These are phyloP conservation scores for Crioceris asparagi DNA, from an alignment of 2,888 invertebrate genomes.

Conservation along the genomic window DNA sequence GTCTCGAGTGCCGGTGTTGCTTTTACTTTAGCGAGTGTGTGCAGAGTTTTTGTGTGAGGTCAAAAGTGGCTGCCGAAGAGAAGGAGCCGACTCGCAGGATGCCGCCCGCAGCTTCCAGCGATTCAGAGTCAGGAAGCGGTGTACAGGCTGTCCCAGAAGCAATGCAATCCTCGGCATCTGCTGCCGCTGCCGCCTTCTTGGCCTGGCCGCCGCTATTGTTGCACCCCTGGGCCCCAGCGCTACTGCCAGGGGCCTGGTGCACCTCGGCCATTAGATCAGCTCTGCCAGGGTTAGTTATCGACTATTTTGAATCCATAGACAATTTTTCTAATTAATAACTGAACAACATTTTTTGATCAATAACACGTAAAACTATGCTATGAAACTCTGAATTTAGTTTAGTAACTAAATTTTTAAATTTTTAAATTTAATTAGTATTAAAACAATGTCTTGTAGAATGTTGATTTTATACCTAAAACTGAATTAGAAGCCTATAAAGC, in stretches of 20 bases:
- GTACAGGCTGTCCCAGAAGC: slow-evolving; percentile 11
- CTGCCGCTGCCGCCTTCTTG: slow-evolving; percentile 46
- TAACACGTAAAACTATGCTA: too few relatives aligned
- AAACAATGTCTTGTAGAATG: too few relatives aligned
- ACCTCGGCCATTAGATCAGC: slow-evolving; percentile 56
- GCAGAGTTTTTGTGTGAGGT: slow-evolving; percentile 11
- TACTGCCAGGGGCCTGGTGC: slow-evolving; percentile 58
- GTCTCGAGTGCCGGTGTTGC: too few relatives aligned
- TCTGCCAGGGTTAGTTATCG: slow-evolving; percentile 67
- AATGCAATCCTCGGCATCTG: slow-evolving; percentile 21
- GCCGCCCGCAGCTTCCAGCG: slow-evolving; percentile 19
- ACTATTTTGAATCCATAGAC: too few relatives aligned
- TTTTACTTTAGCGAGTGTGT: slow-evolving; percentile 26
- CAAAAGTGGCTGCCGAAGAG: slow-evolving; percentile 36
- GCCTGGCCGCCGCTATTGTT: slow-evolving; percentile 67
- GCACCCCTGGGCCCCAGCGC: slow-evolving; percentile 65
- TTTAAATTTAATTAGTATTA: too few relatives aligned
- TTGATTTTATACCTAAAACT: too few relatives aligned
- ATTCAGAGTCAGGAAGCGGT: slow-evolving; percentile 14
- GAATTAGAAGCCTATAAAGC: too few relatives aligned
- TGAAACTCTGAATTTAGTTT: too few relatives aligned
- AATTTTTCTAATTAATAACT: too few relatives aligned
- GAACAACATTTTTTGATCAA: too few relatives aligned
- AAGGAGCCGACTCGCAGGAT: slow-evolving; percentile 21
- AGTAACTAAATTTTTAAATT: too few relatives aligned